Conservation (phyloP, 1,140 invertebrate genomes). For the Temnothorax nylanderi region DNA sequence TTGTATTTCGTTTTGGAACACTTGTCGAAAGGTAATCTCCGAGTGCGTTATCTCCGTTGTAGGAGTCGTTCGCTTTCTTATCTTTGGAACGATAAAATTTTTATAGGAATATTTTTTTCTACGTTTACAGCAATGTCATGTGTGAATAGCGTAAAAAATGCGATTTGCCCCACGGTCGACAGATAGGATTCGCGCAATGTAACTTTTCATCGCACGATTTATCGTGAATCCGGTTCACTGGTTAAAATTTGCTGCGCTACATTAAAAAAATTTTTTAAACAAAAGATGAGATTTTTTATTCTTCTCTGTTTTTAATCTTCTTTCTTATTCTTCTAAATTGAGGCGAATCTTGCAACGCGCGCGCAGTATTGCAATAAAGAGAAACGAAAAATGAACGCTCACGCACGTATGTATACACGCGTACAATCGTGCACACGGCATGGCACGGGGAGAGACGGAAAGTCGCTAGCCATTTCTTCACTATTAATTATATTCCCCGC, state of each 20-base stretch:
- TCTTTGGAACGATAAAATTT: constrained; percentile 17
- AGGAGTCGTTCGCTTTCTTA: not conserved
- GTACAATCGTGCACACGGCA: not conserved
- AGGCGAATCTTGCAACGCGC: not conserved
- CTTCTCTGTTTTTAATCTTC: no score
- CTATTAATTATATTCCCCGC: constrained; percentile 76
- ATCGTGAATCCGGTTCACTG: not conserved
- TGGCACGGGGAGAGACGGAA: constrained; percentile 71
- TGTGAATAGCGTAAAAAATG: not conserved
- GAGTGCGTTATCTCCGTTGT: not conserved
- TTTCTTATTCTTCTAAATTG: not conserved
- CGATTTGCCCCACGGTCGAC: not conserved
- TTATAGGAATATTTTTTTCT: constrained; percentile 25
- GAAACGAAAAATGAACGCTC: constrained; percentile 40
- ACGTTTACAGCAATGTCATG: constrained; percentile 12
- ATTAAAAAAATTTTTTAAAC: no score
- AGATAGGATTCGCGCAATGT: constrained; percentile 5
- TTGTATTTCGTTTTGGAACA: not conserved
- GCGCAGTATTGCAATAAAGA: not conserved
- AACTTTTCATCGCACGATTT: not conserved
- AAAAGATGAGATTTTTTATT: not conserved
- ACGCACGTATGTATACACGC: not conserved
- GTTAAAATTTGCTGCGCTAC: not conserved
- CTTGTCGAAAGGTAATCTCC: not conserved
- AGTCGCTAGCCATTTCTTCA: constrained; percentile 76